Conservation (phyloP, 2,113 vertebrate genomes). For the Crotalus viridis region DNA sequence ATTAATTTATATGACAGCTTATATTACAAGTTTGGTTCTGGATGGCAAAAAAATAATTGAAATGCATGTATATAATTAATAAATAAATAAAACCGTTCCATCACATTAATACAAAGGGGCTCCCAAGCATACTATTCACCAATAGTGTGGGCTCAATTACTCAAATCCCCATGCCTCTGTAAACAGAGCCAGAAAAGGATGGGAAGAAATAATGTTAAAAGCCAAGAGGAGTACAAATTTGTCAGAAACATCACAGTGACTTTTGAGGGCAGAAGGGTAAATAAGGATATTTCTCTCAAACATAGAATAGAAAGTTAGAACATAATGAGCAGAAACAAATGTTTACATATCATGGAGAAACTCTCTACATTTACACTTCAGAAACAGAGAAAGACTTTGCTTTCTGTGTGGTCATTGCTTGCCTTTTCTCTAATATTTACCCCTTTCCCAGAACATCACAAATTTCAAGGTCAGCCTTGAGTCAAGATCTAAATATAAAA, state of each 20-base stretch:
- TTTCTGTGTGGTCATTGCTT: not conserved
- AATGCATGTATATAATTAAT: not conserved
- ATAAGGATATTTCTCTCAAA: not conserved
- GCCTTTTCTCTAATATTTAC: slow-evolving; percentile 6
- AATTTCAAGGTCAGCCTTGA: not conserved
- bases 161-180: not conserved
- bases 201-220: not conserved
- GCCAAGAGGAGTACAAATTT: not conserved
- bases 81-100: not conserved
- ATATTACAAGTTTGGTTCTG: not conserved
- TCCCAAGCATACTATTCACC: not conserved
- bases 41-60: not conserved
- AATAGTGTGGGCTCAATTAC: not conserved
- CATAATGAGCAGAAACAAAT: slow-evolving; percentile 4
- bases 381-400: not conserved
- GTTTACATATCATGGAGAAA: slow-evolving; percentile 2
- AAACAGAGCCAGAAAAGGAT: not conserved
- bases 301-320: not conserved
- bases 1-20: not conserved
- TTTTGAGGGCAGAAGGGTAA: not conserved
- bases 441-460: not conserved
- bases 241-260: not conserved
- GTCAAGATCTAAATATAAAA: not conserved
- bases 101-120: not conserved
- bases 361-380: not conserved